Conservation (phyloP, 2,888 invertebrate genomes). For the Acleris literana region DNA sequence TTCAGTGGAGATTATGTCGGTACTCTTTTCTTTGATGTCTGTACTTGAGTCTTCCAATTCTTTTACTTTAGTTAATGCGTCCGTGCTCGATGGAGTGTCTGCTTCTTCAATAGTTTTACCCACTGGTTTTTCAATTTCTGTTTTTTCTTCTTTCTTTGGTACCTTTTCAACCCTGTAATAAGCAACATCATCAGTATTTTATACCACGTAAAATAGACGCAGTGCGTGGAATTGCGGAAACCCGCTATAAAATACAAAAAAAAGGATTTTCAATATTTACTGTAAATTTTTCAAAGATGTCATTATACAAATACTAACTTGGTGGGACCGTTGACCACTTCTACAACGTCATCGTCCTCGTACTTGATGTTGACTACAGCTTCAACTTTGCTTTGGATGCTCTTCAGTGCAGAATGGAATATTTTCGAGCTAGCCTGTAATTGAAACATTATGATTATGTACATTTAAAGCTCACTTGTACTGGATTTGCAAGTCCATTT, state of each 20-base stretch:
- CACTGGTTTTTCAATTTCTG: slow-evolving; percentile 33
- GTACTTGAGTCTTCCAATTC: slow-evolving; percentile 17
- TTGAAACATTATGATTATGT: slow-evolving; percentile 2
- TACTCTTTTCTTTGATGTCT: slow-evolving; percentile 39
- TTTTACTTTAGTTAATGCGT: slow-evolving; percentile 40
- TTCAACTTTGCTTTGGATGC: slow-evolving; percentile 84
- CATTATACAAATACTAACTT: slow-evolving; percentile 54
- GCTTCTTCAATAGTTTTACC: slow-evolving; percentile 26
- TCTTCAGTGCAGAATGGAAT: slow-evolving; percentile 86
- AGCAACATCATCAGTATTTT: background rate
- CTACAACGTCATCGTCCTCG: slow-evolving; percentile 78
- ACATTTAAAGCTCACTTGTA: too few species aligned
- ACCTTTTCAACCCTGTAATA: slow-evolving; percentile 50
- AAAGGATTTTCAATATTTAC: too few species aligned
- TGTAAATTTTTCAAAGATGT: background rate
- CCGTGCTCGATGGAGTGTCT: slow-evolving; percentile 18
- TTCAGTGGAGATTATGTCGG: slow-evolving; percentile 53
- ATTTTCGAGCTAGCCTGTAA: slow-evolving; percentile 87
- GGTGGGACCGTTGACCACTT: slow-evolving; percentile 70
- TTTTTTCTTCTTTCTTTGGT: slow-evolving; percentile 44
- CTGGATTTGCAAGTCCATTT: too few species aligned
- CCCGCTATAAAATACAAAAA: too few species aligned
- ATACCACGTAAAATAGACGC: too few species aligned
- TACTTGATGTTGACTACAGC: slow-evolving; percentile 82
- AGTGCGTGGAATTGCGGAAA: too few species aligned